Evolutionary conservation across 2,888 invertebrate genomes (phyloP).

Genomic region (Nemoura dubitans): DNA sequence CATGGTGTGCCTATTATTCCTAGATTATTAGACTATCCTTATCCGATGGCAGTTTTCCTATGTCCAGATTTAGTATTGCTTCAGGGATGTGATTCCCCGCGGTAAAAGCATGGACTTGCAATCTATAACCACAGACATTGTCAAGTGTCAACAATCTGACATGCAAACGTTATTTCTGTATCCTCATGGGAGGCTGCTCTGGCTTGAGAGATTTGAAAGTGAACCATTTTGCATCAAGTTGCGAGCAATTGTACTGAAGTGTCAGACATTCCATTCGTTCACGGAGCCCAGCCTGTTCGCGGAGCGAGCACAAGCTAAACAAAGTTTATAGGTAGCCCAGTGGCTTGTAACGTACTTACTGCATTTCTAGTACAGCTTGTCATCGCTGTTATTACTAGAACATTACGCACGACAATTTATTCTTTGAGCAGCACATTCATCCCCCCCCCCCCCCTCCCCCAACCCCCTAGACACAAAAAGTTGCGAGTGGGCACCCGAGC

Average conservation of each 20-base stretch:
- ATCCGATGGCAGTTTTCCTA: neutral
- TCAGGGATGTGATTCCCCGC: neutral
- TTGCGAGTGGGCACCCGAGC: too few relatives aligned
- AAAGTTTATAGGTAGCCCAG: neutral
- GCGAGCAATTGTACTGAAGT: neutral
- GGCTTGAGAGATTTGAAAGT: neutral
- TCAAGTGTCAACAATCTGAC: constrained; percentile 33
- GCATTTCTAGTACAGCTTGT: neutral
- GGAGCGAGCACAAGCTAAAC: too few relatives aligned
- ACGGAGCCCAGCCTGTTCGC: neutral
- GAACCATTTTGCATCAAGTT: neutral
- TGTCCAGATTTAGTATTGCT: constrained; percentile 7
- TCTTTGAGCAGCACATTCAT: neutral
- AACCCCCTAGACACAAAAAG: too few relatives aligned
- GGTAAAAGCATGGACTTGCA: neutral
- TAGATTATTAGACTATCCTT: neutral
- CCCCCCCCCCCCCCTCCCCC: too few relatives aligned
- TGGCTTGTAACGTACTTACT: neutral
- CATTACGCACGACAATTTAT: neutral
- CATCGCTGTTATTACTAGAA: neutral
- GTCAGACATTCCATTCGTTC: neutral
- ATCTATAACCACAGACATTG: neutral
- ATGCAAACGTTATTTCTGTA: constrained; percentile 28
- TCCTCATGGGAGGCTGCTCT: neutral
- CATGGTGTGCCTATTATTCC: neutral